Evolutionary conservation across 1,140 invertebrate genomes (phyloP), one percentile per base, ranked within the genome.

Genomic region (Anastrepha obliqua): DNA sequence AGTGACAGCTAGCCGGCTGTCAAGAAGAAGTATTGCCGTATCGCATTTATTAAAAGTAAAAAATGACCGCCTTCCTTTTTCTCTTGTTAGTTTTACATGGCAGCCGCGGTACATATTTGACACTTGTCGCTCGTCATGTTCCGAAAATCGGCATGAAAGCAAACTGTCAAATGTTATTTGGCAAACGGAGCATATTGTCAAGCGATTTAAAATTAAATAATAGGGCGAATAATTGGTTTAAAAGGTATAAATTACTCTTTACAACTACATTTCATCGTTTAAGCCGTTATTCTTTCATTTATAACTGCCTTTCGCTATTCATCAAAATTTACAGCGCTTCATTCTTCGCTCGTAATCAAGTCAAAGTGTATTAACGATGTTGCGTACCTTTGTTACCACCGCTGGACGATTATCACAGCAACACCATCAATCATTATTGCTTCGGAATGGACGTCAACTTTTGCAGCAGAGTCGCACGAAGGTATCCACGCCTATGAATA

Each of bases 401-500:
- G 74, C 47, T 55, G 74, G 74, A 81, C 74, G 74, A 55, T 42
- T 81, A 58, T 51, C 74, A n/a, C 74, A 81, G 20, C 74, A 81
- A 81, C 47, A 81, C 47, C 74, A 81, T 20, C 74, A 81, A 55
- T 81, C 74, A 7, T 51, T 81, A 42, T 81, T 81, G n/a, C 47
- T 81, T 6, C 6, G 47, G 9, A 81, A 81, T 81, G 74, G 74
- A 13, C 74, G 74, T 51, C 74, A 81, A 3, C 47, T 81, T 9
- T 55, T 81, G 29, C 74, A 81, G 17, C 87, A 88, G 65, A 85
- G 81, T 20, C 70, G 88, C 39, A 87, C 85, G 17, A 96, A 95
- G 89, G 95, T 95, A 44, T 95, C 94, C 15, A 97, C 96, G 55
- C 98, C 98, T 3, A 93, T 98, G 42, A 99, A 99, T 94, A 99